Conservation (phyloP, 2,888 invertebrate genomes). For the Dilophus febrilis region DNA sequence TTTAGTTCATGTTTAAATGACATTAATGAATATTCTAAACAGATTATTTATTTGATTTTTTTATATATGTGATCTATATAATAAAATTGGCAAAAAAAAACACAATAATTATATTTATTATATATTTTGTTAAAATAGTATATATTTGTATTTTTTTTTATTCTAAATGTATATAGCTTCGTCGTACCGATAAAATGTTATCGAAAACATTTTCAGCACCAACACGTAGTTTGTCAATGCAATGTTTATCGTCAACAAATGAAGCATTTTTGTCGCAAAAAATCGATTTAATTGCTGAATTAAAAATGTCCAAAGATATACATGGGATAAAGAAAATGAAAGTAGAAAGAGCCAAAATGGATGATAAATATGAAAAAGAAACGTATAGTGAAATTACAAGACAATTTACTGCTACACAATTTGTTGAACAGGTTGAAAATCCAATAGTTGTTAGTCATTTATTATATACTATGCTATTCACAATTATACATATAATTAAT, state of each 20-base stretch:
- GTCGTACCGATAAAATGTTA: slow-evolving; percentile 58
- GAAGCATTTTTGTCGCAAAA: slow-evolving; percentile 60
- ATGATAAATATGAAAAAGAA: slow-evolving; percentile 67
- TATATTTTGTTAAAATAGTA: too few species aligned
- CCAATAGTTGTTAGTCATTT: slow-evolving; percentile 3
- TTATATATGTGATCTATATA: not conserved
- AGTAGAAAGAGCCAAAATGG: slow-evolving; percentile 71
- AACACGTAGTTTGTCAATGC: slow-evolving; percentile 56
- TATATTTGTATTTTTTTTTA: not conserved
- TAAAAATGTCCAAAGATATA: slow-evolving; percentile 83
- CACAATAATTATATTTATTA: not conserved
- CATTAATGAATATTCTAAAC: too few species aligned
- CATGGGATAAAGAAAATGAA: slow-evolving; percentile 88
- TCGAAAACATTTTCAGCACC: slow-evolving; percentile 76
- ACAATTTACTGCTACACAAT: slow-evolving; percentile 69
- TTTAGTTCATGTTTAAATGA: not conserved
- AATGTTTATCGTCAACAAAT: slow-evolving; percentile 44
- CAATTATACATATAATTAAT: too few species aligned
- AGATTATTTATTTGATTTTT: not conserved
- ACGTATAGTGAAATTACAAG: slow-evolving; percentile 69
- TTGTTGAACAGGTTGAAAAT: slow-evolving; percentile 69
- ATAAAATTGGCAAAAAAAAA: not conserved
- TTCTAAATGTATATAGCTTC: slow-evolving; percentile 37
- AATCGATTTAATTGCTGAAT: slow-evolving; percentile 76
- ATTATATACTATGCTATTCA: not conserved